These are phyloP conservation scores for Ostrea denselamellosa DNA, from an alignment of 1,140 invertebrate genomes.

Conservation along the genomic window DNA sequence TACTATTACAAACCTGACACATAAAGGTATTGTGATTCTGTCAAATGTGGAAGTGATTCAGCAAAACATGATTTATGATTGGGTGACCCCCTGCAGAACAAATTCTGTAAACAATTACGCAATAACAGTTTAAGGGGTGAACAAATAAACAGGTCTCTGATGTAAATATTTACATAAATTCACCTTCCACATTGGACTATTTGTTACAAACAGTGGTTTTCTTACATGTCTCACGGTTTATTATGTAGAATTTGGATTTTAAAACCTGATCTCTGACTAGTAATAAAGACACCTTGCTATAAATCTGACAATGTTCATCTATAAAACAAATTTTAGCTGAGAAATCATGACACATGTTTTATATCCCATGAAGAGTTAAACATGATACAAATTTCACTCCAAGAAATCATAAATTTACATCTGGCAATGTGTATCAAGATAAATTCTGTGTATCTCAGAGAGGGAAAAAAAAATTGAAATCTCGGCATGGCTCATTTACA, in stretches of 20 bases:
- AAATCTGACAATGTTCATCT: background rate
- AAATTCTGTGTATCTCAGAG: background rate
- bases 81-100: too few species aligned
- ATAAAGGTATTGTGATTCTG: background rate
- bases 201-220: background rate
- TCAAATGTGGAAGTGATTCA: constrained; percentile 28
- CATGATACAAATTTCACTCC: background rate
- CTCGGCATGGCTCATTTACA: constrained; percentile 22
- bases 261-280: background rate
- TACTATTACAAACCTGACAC: background rate
- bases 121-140: background rate
- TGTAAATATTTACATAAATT: constrained; percentile 15
- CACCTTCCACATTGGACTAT: background rate
- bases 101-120: constrained; percentile 2
- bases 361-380: background rate
- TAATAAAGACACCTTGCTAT: background rate
- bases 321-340: background rate
- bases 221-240: background rate
- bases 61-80: background rate
- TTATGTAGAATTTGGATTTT: background rate
- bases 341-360: background rate
- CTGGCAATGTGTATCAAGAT: constrained; percentile 23
- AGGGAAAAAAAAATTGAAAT: constrained; percentile 5
- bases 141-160: background rate
- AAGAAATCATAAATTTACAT: constrained; percentile 13